phyloP scores from a whole-genome alignment of 2,888 invertebrate species.

The Cephus nigrinus region DNA sequence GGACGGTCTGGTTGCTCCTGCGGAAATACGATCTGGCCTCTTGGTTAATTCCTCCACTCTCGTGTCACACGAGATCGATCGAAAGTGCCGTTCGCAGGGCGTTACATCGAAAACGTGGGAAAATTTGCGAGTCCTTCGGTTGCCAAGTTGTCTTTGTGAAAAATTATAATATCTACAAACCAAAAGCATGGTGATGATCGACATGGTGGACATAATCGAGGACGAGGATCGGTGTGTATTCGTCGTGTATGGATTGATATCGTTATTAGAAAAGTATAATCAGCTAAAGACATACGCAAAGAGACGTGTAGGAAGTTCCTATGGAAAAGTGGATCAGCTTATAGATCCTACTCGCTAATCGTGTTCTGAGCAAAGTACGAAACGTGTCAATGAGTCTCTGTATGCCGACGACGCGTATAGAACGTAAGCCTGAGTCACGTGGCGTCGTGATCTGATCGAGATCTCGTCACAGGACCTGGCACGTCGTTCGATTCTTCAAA shows the following conservation, averaged over 20 bases:
- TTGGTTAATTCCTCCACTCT: neutral
- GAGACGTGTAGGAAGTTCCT: no score
- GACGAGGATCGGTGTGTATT: constrained; percentile 60
- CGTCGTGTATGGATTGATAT: neutral
- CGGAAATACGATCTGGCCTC: neutral
- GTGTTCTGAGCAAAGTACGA: neutral
- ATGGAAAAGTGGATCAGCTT: no score
- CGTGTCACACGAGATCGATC: no score
- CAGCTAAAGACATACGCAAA: neutral
- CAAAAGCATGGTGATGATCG: constrained; percentile 59
- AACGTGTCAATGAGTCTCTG: neutral
- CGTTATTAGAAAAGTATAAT: neutral
- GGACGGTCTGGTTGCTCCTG: neutral
- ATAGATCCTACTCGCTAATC: no score
- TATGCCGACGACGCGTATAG: neutral
- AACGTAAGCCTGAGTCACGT: no score
- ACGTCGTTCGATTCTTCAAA: no score
- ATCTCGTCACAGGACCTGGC: no score
- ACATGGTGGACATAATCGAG: constrained; percentile 60
- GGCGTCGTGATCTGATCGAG: no score
- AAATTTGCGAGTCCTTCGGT: neutral
- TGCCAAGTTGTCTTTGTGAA: no score
- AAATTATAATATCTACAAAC: no score
- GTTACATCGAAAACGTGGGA: neutral
- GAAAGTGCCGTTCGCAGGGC: no score